These are phyloP conservation scores for Aphelocoma californica DNA, from an alignment of 2,797 vertebrate species.

Conservation along the genomic window DNA sequence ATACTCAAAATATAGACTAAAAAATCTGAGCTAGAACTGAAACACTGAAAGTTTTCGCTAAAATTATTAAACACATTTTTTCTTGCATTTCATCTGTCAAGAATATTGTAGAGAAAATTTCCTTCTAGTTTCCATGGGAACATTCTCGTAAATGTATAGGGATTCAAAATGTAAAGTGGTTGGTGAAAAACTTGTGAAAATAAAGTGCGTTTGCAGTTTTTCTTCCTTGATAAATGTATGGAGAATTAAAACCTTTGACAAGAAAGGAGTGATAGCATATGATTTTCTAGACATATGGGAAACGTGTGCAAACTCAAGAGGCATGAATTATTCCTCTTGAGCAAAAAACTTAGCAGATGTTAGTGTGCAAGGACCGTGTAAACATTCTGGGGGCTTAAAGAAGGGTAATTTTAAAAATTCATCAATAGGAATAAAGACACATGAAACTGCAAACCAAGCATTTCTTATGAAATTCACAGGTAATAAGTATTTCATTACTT, in stretches of 20 bases:
- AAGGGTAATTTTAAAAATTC: constrained; percentile 55
- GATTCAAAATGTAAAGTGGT: constrained; percentile 67
- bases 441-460: background rate
- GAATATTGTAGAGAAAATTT: constrained; percentile 38
- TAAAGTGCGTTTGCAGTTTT: constrained; percentile 67
- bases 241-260: constrained; percentile 64
- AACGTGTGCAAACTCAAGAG: constrained; percentile 65
- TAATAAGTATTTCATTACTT: background rate
- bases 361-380: constrained; percentile 60
- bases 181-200: constrained; percentile 70
- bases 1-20: background rate
- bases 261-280: constrained; percentile 66
- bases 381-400: constrained; percentile 48
- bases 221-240: constrained; percentile 60
- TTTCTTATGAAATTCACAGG: background rate
- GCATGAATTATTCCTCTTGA: constrained; percentile 61
- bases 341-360: constrained; percentile 63
- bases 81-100: constrained; percentile 43
- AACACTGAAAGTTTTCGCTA: background rate
- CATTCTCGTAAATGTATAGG: constrained; percentile 51
- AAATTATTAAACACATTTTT: constrained; percentile 57
- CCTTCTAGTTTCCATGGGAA: constrained; percentile 76
- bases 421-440: constrained; percentile 16
- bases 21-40: background rate
- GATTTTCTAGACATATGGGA: constrained; percentile 62